A percentile compares a stretch with the other conserved stretches of the same genome.
Conservation (phyloP, 2,888 invertebrate species). For the Tiliacea citrago region DNA sequence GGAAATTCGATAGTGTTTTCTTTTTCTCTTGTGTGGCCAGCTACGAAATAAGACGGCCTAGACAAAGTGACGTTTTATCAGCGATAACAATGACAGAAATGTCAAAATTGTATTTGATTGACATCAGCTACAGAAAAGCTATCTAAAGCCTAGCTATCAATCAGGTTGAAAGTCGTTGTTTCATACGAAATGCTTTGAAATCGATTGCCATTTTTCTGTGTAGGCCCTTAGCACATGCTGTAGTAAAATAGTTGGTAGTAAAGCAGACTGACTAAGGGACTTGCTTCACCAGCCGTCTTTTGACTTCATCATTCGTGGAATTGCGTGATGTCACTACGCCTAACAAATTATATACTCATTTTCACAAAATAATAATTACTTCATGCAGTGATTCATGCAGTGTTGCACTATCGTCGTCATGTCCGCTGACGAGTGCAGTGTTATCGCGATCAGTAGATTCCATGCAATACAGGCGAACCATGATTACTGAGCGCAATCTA, state of each 20-base stretch:
- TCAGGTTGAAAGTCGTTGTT: not conserved
- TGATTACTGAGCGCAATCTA: conserved; percentile 23
- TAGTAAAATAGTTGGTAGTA: not conserved
- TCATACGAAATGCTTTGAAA: not conserved
- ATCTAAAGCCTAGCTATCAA: too few species aligned
- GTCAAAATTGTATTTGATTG: not conserved
- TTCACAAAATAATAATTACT: not conserved
- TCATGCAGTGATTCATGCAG: conserved; percentile 6
- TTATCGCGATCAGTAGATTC: conserved; percentile 40
- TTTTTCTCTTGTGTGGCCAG: not conserved
- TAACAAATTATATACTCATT: not conserved
- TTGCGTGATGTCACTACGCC: not conserved
- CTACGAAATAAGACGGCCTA: too few species aligned
- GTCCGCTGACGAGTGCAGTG: conserved; percentile 22
- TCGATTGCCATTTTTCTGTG: not conserved
- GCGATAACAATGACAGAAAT: not conserved
- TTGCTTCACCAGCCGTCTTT: not conserved
- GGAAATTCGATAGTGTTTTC: not conserved
- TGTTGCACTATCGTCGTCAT: not conserved
- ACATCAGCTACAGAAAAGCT: too few species aligned
- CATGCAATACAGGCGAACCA: conserved; percentile 17
- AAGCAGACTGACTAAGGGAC: not conserved
- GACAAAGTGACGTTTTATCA: too few species aligned
- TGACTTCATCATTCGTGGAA: not conserved
- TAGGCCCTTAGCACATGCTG: not conserved